Evolutionary conservation across 2,888 invertebrate species (phyloP), one percentile per base, ranked within the genome.

Genomic region (Auanema sp.): DNA sequence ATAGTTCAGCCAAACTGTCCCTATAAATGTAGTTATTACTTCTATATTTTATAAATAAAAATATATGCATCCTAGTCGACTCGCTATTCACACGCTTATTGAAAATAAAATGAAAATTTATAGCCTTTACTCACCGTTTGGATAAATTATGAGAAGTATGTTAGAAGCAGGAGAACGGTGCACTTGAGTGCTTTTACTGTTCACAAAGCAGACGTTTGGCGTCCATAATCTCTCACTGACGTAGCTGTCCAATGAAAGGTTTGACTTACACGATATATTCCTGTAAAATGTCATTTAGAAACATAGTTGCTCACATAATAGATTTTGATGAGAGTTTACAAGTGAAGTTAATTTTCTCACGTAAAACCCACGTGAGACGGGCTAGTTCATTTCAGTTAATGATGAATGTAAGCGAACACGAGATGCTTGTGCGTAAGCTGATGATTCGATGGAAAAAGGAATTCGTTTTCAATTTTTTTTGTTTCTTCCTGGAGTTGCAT

Each of bases 1-100:
- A 60, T 83, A 83, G 67, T 83, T 83, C 21, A 83, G 66, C 83
- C 83, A 81, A 3, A 78, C 79, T 6, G 81, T 81, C 11, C 80
- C 79, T 79, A 67, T 50, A 76, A 52, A 57, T 6, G 8, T 16
- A 21, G 8, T 43, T 14, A 18, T 40, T 21, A 24, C 18, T 16
- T 41, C 33, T 25, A 1, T 60, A n/a, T 23, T n/a, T n/a, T 8
- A 47, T 33, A 25, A 58, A 23, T 18, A n/a, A n/a, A n/a, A 12
- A 58, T 21, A 23, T 57, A 23, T 10, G 41, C 21, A n/a, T 16
- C n/a, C 24, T 8, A 64, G 23, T 50, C 40, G 11, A 18, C 33
- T 11, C 24, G n/a, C n/a, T n/a, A n/a, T n/a, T n/a, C n/a, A n/a
- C n/a, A n/a, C n/a, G n/a, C n/a, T n/a, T n/a, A n/a, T n/a, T 43